Percentiles rank a stretch among this genome's conserved stretches.
These are phyloP conservation scores for Herpetotheres cachinnans DNA, from an alignment of 2,113 vertebrate species.

Conservation along the genomic window DNA sequence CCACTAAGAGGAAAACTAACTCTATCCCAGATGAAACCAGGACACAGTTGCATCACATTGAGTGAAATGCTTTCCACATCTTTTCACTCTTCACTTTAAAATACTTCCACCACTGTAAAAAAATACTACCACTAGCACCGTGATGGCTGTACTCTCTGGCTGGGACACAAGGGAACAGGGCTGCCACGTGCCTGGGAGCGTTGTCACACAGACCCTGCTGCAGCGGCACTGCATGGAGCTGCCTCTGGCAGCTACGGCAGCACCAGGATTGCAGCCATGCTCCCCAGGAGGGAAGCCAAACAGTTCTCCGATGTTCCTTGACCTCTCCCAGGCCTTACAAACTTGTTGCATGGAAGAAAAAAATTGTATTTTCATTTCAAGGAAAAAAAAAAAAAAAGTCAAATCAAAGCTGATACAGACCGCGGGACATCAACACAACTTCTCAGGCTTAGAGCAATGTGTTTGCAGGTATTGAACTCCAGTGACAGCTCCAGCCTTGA, in stretches of 20 bases:
- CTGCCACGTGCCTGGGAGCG: neutral
- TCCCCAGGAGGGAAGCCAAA: neutral
- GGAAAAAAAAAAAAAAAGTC: neutral
- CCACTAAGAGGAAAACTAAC: too few relatives aligned
- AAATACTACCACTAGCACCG: neutral
- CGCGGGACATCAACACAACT: neutral
- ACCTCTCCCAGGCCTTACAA: neutral
- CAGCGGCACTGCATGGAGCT: neutral
- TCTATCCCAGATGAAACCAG: too few relatives aligned
- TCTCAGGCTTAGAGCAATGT: neutral
- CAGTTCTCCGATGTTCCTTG: neutral
- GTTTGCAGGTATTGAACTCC: neutral
- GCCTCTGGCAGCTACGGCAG: neutral
- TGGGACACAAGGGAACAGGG: neutral
- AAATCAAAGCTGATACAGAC: neutral
- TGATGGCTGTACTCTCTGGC: neutral
- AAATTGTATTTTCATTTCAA: neutral
- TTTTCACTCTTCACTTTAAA: neutral
- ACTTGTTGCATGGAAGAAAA: neutral
- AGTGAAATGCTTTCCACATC: neutral
- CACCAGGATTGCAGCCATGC: neutral
- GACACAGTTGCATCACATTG: neutral
- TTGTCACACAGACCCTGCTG: fast-evolving
- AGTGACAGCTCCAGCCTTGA: neutral
- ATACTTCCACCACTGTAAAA: neutral